Evolutionary conservation across 2,113 vertebrate species (phyloP).

Genomic region (Ellobius talpinus): DNA sequence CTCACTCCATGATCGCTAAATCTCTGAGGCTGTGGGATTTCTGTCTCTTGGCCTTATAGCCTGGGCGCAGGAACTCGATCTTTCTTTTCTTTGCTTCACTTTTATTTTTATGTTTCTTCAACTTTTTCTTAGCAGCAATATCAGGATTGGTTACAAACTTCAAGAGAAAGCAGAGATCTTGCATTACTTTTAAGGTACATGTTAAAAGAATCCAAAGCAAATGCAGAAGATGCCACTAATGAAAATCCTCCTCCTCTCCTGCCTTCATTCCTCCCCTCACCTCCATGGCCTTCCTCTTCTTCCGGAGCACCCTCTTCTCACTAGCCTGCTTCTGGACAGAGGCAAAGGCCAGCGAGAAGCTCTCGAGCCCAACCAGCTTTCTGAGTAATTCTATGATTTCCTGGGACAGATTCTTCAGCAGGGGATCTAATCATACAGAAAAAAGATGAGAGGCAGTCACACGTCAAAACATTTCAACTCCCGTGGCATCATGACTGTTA

Average conservation of each 20-base stretch:
- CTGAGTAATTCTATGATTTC: constrained; percentile 97
- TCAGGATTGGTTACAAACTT: constrained; percentile 96
- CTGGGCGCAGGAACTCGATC: constrained; percentile 92
- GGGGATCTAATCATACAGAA: constrained; percentile 89
- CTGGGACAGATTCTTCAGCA: constrained; percentile 95
- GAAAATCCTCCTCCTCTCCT: background rate
- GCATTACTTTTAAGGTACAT: constrained; percentile 31
- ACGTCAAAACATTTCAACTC: background rate
- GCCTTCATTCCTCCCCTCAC: constrained; percentile 81
- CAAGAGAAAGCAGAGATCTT: constrained; percentile 52
- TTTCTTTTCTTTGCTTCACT: constrained; percentile 96
- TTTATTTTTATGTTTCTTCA: constrained; percentile 97
- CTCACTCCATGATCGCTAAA: constrained; percentile 94
- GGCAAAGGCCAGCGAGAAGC: constrained; percentile 94
- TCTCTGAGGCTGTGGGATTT: constrained; percentile 91
- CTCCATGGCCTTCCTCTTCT: constrained; percentile 94
- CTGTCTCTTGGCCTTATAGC: constrained; percentile 94
- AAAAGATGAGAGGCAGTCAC: constrained; percentile 24
- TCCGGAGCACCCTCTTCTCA: constrained; percentile 91
- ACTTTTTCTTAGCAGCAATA: constrained; percentile 95
- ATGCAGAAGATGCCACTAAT: background rate
- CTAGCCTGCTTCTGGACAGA: constrained; percentile 94
- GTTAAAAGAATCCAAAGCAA: constrained; percentile 30
- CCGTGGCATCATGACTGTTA: background rate
- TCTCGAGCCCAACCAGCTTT: constrained; percentile 93